phyloP scores from a whole-genome alignment of 2,113 vertebrate species.

The Morone chrysops region DNA sequence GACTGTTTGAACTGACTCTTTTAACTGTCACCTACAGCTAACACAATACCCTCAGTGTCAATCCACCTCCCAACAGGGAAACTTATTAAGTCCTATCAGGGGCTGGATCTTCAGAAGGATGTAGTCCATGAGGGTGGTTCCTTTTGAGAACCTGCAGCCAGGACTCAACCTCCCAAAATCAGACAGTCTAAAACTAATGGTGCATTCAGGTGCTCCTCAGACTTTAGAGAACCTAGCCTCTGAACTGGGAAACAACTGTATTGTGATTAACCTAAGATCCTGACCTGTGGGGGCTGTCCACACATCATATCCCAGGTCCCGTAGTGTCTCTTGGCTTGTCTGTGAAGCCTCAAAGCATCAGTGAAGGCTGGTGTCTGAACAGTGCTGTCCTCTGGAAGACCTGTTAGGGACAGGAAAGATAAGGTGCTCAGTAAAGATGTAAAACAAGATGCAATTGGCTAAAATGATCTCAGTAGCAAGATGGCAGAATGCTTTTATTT shows the following conservation, averaged over 20 bases:
- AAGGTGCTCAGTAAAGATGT: conserved; percentile 5
- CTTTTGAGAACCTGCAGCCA: not conserved
- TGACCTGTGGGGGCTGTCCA: conserved; percentile 91
- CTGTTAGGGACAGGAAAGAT: conserved; percentile 76
- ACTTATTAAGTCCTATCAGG: not conserved
- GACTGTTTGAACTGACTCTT: conserved; percentile 15
- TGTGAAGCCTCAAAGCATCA: conserved; percentile 89
- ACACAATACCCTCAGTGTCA: not conserved
- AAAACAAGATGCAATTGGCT: not conserved
- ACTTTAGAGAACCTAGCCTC: too few species aligned
- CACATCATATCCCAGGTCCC: conserved; percentile 99
- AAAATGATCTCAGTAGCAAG: not conserved
- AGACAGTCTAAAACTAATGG: too few species aligned
- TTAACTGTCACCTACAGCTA: conserved; percentile 4
- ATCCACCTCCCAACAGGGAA: not conserved
- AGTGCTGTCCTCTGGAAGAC: conserved; percentile 89
- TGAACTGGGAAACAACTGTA: not conserved
- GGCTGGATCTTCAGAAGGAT: not conserved
- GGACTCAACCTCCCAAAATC: not conserved
- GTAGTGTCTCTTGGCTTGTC: conserved; percentile 91
- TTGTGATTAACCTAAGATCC: conserved; percentile 22
- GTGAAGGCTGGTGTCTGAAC: conserved; percentile 94
- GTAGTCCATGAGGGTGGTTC: not conserved
- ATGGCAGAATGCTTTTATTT: not conserved
- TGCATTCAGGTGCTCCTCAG: not conserved